Evolutionary conservation across 2,797 vertebrate species (phyloP).

Genomic region (Perodicticus potto): DNA sequence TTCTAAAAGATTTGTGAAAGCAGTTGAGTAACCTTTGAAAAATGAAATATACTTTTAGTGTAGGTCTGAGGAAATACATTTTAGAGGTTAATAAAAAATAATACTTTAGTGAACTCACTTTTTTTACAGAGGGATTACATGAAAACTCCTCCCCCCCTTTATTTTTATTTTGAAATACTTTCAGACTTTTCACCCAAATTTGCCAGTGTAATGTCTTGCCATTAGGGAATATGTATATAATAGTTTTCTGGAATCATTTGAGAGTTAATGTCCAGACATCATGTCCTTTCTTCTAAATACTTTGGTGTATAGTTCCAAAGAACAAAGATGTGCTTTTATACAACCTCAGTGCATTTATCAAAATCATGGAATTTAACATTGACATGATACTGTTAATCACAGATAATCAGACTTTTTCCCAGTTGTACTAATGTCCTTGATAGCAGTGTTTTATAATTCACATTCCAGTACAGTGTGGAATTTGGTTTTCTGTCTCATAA

Average conservation of each 20-base stretch:
- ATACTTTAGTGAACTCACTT: not conserved
- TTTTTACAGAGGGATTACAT: slow-evolving; percentile 24
- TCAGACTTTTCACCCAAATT: not conserved
- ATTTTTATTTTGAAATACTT: slow-evolving; percentile 40
- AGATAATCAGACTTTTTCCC: slow-evolving; percentile 4
- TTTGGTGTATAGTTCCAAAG: not conserved
- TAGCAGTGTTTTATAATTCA: not conserved
- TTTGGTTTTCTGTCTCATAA: not conserved
- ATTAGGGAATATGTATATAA: not conserved
- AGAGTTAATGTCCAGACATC: not conserved
- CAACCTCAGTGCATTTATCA: not conserved
- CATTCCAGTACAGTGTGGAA: not conserved
- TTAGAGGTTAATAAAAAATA: not conserved
- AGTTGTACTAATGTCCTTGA: slow-evolving; percentile 12
- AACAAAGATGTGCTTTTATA: not conserved
- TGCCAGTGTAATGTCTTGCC: not conserved
- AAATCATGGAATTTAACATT: slow-evolving; percentile 6
- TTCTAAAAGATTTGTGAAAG: slow-evolving; percentile 17
- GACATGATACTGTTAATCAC: not conserved
- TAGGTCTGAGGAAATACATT: not conserved
- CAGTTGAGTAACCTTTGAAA: not conserved
- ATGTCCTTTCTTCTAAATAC: not conserved
- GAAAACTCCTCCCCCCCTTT: not conserved
- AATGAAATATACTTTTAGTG: not conserved
- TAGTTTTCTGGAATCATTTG: not conserved